Base-by-base conservation (phyloP, 2,888 invertebrate species). In the Erebia epiphron region DNA sequence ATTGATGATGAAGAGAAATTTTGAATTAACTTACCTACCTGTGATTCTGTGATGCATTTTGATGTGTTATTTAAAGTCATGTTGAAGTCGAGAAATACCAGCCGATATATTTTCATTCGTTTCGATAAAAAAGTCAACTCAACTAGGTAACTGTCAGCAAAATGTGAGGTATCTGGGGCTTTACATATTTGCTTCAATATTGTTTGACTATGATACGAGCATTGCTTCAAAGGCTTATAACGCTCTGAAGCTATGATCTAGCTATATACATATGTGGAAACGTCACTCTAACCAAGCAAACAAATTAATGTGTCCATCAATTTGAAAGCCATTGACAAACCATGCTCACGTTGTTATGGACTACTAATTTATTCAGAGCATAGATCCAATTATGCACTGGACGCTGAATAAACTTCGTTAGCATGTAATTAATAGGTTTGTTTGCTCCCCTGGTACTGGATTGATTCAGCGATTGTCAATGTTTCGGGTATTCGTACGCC, bases 401-500 rank as follows among this genome's bases (percentile, higher is more conserved):
- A 80, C 82, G 82, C 80, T 83, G 80, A 85, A 87, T 87, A 86
- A 86, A 90, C 85, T 89, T 87, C 85, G 86, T 88, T 87, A 85
- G 85, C 86, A 83, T 87, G 82, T 85, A 86, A 89, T 88, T 87
- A 89, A 87, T 83, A 79, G 80, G 75, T 81, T 80, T 81, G 82
- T 81, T 84, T 85, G 82, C 86, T 83, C 77, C 64, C 67, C 79
- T 54, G 56, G 61, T 46, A 57, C 60, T 64, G 69, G 71, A 67
- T 73, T 71, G 69, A 71, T 71, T 69, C 62, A 41, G 18, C n/a
- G 57, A 69, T 69, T 72, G 69, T 69, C 46, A 67, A 67, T 49
- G 41, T 54, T 54, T 54, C 41, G 52, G 41, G 10, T 18, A 64
- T 16, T 62, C 52, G 54, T 54, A 16, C 62, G 41, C n/a, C 11